phyloP scores from a whole-genome alignment of 2,797 vertebrate species.

The Mallotus villosus region DNA sequence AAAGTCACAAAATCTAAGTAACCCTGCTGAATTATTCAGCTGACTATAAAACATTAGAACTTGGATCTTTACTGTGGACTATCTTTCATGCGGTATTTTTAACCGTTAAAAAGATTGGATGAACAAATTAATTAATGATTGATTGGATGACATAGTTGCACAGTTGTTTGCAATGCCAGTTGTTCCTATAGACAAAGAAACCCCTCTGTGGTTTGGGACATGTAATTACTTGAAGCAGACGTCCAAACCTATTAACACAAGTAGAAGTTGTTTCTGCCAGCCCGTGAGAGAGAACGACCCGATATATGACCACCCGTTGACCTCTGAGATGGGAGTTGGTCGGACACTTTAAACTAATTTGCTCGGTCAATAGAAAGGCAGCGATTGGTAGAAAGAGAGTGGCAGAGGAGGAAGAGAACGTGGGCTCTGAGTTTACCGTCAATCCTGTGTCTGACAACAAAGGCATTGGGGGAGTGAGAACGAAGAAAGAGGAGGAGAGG shows the following conservation, averaged over 20 bases:
- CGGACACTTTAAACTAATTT: slow-evolving; percentile 70
- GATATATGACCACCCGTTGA: slow-evolving; percentile 68
- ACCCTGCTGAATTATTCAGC: slow-evolving; percentile 55
- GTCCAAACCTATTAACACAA: slow-evolving; percentile 35
- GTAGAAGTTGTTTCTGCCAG: slow-evolving; percentile 27
- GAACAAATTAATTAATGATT: not conserved
- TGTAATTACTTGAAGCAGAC: slow-evolving; percentile 50
- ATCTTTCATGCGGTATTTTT: not conserved
- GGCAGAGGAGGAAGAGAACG: slow-evolving; percentile 53
- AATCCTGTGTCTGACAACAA: slow-evolving; percentile 23
- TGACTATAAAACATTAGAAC: not conserved
- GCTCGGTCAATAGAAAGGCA: slow-evolving; percentile 53
- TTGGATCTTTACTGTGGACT: not conserved
- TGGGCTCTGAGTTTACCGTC: slow-evolving; percentile 41
- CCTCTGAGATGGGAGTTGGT: slow-evolving; percentile 58
- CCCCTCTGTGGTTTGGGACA: slow-evolving; percentile 14
- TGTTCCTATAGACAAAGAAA: not conserved
- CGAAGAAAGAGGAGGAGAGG: not conserved
- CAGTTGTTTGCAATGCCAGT: not conserved
- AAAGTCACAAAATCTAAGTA: slow-evolving; percentile 52
- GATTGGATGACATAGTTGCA: not conserved
- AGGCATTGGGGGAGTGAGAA: not conserved
- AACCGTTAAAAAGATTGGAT: slow-evolving; percentile 6
- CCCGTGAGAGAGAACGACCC: slow-evolving; percentile 37
- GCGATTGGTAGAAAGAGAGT: slow-evolving; percentile 52